Conservation (phyloP, 2,888 invertebrate genomes). For the Ichneumoninae sp. region DNA sequence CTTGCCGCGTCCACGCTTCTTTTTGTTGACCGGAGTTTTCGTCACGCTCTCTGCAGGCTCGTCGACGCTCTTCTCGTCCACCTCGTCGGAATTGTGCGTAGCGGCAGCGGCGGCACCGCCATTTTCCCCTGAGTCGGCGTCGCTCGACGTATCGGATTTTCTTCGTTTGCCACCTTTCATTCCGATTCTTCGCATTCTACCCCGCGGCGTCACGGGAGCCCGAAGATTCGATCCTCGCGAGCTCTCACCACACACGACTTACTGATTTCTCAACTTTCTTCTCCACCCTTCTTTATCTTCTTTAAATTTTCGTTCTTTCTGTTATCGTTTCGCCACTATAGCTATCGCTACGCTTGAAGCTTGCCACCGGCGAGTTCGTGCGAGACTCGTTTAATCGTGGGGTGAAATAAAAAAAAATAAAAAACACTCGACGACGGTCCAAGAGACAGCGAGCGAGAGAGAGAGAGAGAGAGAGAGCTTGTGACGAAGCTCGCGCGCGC, state of each 20-base stretch:
- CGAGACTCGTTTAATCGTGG: background rate
- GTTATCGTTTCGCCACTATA: too few relatives aligned
- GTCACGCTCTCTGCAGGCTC: background rate
- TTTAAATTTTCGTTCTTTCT: too few relatives aligned
- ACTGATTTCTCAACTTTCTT: background rate
- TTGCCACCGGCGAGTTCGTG: background rate
- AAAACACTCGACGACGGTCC: background rate
- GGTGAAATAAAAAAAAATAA: background rate
- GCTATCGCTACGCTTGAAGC: background rate
- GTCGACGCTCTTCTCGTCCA: slow-evolving; percentile 52
- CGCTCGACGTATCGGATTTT: slow-evolving; percentile 79
- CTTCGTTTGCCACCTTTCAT: slow-evolving; percentile 80
- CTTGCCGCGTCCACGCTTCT: slow-evolving; percentile 59
- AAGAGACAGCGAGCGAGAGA: background rate
- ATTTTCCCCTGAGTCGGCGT: slow-evolving; percentile 81
- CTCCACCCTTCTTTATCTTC: background rate
- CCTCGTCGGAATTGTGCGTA: slow-evolving; percentile 50
- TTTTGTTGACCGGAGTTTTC: slow-evolving; percentile 56
- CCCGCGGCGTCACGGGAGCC: background rate
- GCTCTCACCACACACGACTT: background rate
- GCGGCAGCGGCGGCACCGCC: slow-evolving; percentile 73
- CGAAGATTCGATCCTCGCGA: slow-evolving; percentile 2
- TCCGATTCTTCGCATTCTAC: slow-evolving; percentile 81
- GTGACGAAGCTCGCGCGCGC: slow-evolving; percentile 11
- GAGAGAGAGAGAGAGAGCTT: background rate